Conservation (phyloP, 1,140 invertebrate species). For the Geopemphigus sp. region DNA sequence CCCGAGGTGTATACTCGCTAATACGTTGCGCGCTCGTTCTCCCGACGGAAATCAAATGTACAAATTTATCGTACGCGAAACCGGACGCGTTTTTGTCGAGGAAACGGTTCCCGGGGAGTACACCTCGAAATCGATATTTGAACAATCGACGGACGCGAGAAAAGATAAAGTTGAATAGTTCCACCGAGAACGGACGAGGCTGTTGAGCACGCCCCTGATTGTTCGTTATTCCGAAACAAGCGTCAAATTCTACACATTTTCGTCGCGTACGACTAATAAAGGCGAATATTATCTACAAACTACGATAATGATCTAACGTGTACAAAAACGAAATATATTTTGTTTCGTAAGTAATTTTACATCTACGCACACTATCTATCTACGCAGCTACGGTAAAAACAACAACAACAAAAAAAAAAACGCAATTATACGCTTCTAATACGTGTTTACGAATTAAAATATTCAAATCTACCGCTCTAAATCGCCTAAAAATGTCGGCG, state of each 20-base stretch:
- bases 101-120: too few relatives aligned
- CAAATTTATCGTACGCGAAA: too few relatives aligned
- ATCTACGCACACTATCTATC: not conserved
- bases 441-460: not conserved
- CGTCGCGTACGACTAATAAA: not conserved
- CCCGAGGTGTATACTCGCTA: too few relatives aligned
- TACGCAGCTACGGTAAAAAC: constrained; percentile 18
- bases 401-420: too few relatives aligned
- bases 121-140: too few relatives aligned
- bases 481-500: not conserved
- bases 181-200: too few relatives aligned
- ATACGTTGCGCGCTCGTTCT: too few relatives aligned
- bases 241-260: constrained; percentile 21
- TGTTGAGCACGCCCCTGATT: not conserved
- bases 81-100: too few relatives aligned
- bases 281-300: not conserved
- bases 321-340: not conserved
- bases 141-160: too few relatives aligned
- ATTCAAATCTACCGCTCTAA: constrained; percentile 31
- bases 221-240: not conserved
- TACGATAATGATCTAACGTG: not conserved
- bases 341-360: not conserved
- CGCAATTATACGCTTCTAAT: not conserved
- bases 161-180: too few relatives aligned
- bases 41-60: too few relatives aligned